Percentiles rank a stretch among this genome's conserved stretches.
phyloP scores from a whole-genome alignment of 2,888 invertebrate species.

The Ormyrus labotus region DNA sequence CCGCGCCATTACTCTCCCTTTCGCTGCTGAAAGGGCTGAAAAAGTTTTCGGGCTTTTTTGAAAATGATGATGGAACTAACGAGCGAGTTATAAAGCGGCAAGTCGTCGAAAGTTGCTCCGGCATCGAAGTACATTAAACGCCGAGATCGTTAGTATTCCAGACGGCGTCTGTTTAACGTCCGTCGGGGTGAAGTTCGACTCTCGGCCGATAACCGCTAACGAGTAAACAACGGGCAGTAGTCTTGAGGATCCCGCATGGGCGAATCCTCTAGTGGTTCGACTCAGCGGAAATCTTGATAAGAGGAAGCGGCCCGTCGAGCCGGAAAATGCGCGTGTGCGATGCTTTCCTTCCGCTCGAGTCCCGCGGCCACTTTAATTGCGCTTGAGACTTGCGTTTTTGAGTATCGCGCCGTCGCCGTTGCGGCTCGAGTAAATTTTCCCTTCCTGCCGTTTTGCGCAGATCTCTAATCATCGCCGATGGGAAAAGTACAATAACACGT shows the following conservation, averaged over 20 bases:
- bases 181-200: background rate
- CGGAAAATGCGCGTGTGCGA: conserved; percentile 9
- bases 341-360: background rate
- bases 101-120: background rate
- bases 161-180: conserved; percentile 45
- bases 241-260: background rate
- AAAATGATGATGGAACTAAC: background rate
- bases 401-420: background rate
- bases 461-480: background rate
- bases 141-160: conserved; percentile 52
- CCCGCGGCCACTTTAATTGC: conserved; percentile 26
- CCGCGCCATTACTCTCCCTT: too few relatives aligned
- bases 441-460: background rate
- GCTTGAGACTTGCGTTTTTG: background rate
- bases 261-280: conserved; percentile 3
- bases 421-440: background rate
- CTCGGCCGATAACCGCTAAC: conserved; percentile 55
- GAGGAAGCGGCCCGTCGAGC: background rate
- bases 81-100: background rate
- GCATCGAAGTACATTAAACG: too few relatives aligned
- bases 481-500: background rate
- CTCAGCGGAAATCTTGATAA: conserved; percentile 47
- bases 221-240: conserved; percentile 53
- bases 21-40: background rate
- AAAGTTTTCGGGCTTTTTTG: background rate